Evolutionary conservation across 1,140 invertebrate species (phyloP).

Genomic region (Caerostris extrusa): DNA sequence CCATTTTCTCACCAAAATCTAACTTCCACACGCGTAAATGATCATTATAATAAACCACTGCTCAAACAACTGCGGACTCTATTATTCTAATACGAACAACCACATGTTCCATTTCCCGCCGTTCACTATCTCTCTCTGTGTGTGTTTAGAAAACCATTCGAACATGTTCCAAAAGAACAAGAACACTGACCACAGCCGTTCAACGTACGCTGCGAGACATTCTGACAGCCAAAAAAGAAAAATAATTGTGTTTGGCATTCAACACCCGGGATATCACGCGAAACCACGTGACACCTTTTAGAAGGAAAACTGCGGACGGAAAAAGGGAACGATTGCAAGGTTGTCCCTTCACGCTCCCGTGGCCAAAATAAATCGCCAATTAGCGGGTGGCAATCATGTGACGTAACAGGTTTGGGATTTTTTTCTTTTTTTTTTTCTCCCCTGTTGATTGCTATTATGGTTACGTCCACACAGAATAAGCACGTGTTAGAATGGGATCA

Average conservation of each 20-base stretch:
- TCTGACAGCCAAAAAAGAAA: neutral
- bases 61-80: neutral
- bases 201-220: neutral
- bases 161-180: neutral
- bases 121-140: no score
- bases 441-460: neutral
- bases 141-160: no score
- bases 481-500: constrained; percentile 3
- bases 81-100: neutral
- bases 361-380: constrained; percentile 20
- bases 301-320: constrained; percentile 26
- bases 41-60: neutral
- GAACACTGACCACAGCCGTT: neutral
- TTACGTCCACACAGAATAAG: neutral
- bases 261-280: constrained; percentile 13
- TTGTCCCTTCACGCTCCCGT: neutral
- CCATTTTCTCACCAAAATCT: no score
- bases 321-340: neutral
- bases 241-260: constrained; percentile 12
- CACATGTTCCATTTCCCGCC: neutral
- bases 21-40: no score
- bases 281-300: constrained; percentile 28
- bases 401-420: constrained; percentile 18
- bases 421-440: neutral
- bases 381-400: constrained; percentile 33